These are phyloP conservation scores for Lepidurus arcticus DNA, from an alignment of 1,140 invertebrate genomes.

Conservation along the genomic window DNA sequence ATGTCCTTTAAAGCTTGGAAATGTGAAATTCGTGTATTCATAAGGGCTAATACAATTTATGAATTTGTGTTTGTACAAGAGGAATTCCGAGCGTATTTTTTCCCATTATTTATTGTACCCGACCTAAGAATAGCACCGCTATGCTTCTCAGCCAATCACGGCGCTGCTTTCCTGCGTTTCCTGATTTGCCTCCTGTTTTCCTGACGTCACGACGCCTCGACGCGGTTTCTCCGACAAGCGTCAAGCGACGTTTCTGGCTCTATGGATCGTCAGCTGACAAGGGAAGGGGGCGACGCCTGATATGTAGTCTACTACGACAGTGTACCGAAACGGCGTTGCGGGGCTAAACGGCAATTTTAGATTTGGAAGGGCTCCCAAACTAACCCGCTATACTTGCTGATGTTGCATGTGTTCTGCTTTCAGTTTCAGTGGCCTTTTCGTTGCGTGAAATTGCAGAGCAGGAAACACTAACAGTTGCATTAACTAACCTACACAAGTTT, in stretches of 20 bases:
- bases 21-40: too few species aligned
- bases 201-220: background rate
- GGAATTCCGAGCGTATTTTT: too few species aligned
- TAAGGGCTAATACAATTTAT: too few species aligned
- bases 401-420: background rate
- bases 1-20: too few species aligned
- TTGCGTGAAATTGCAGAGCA: slow-evolving; percentile 4
- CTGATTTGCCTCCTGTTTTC: background rate
- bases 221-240: background rate
- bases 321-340: background rate
- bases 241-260: background rate
- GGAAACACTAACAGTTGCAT: background rate
- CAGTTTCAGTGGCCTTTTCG: background rate
- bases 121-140: background rate
- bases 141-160: background rate
- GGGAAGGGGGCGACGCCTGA: background rate
- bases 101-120: too few species aligned
- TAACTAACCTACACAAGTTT: background rate
- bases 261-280: slow-evolving; percentile 16
- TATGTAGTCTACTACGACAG: background rate
- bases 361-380: slow-evolving; percentile 4
- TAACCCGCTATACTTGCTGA: background rate
- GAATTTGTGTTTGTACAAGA: too few species aligned
- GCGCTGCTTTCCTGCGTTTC: background rate
- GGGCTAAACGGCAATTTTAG: background rate